Percentiles rank a stretch among this genome's conserved stretches.
Conservation (phyloP, 2,797 vertebrate genomes). For the Gobionotothen gibberifrons region DNA sequence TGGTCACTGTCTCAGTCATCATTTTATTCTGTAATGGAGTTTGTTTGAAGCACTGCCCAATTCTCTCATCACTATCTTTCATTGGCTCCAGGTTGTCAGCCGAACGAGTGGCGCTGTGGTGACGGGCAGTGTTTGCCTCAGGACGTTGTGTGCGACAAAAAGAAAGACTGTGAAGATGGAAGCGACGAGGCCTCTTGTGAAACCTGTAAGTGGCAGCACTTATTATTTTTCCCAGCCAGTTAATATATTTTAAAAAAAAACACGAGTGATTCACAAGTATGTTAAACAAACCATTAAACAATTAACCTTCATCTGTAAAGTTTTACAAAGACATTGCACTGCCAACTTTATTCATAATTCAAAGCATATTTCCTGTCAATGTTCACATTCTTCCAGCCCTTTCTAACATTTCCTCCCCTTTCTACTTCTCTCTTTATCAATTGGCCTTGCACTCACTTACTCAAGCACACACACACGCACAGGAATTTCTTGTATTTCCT, state of each 20-base stretch:
- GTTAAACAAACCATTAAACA: slow-evolving; percentile 42
- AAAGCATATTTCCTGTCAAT: slow-evolving; percentile 13
- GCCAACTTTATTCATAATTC: slow-evolving; percentile 21
- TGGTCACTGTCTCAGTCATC: slow-evolving; percentile 61
- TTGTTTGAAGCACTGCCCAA: slow-evolving; percentile 62
- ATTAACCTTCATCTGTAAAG: slow-evolving; percentile 34
- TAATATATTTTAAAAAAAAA: neutral
- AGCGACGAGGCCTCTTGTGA: slow-evolving; percentile 83
- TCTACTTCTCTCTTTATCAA: slow-evolving; percentile 46
- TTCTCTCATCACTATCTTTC: slow-evolving; percentile 32
- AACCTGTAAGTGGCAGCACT: slow-evolving; percentile 59
- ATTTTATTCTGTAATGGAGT: slow-evolving; percentile 61
- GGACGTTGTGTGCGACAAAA: slow-evolving; percentile 77
- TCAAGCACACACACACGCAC: slow-evolving; percentile 9
- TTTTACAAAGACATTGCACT: slow-evolving; percentile 14
- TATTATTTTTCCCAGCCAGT: slow-evolving; percentile 9
- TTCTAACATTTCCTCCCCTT: slow-evolving; percentile 15
- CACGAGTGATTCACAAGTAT: slow-evolving; percentile 22
- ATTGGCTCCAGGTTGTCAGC: slow-evolving; percentile 72
- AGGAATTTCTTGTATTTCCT: slow-evolving; percentile 47
- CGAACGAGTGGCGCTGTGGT: slow-evolving; percentile 77
- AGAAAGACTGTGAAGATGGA: slow-evolving; percentile 81
- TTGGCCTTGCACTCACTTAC: slow-evolving; percentile 30
- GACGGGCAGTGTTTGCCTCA: slow-evolving; percentile 76
- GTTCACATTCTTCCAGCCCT: slow-evolving; percentile 10